phyloP scores from a whole-genome alignment of 2,888 invertebrate genomes.

The Opisthograptis luteolata region DNA sequence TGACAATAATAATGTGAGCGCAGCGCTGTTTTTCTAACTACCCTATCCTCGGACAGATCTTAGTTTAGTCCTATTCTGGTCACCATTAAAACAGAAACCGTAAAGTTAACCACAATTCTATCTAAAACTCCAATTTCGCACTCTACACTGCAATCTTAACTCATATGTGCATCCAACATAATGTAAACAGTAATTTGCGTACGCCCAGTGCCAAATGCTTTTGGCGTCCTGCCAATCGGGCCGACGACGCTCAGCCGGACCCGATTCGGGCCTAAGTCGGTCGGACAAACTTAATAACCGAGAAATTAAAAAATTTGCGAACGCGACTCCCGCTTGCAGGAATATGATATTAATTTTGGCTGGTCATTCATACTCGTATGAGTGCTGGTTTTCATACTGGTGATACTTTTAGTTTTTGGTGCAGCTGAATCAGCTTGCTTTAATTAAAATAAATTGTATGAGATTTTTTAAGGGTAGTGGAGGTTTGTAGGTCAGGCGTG shows the following conservation, averaged over 20 bases:
- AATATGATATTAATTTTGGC: constrained; percentile 32
- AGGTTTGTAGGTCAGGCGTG: no score
- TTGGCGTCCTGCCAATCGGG: constrained; percentile 61
- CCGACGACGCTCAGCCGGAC: constrained; percentile 29
- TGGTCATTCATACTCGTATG: constrained; percentile 24
- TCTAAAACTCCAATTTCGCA: constrained; percentile 9
- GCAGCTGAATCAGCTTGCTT: constrained; percentile 3
- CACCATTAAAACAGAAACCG: not conserved
- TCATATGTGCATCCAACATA: constrained; percentile 37
- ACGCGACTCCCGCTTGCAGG: constrained; percentile 24
- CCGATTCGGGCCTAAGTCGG: constrained; percentile 36
- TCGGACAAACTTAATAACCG: constrained; percentile 49
- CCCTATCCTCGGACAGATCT: no score
- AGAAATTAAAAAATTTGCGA: constrained; percentile 48
- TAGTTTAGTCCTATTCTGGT: no score
- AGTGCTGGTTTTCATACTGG: no score
- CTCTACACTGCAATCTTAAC: constrained; percentile 23
- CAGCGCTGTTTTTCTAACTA: no score
- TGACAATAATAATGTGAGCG: no score
- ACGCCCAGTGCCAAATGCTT: constrained; percentile 62
- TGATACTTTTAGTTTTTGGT: constrained; percentile 2
- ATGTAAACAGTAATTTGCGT: constrained; percentile 69
- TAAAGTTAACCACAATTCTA: constrained; percentile 6
- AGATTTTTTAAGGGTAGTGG: no score
- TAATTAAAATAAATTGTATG: constrained; percentile 3